A percentile compares a stretch with the other conserved stretches of the same genome.
Conservation (phyloP, 1,140 invertebrate genomes). For the Meloidogyne hapla region DNA sequence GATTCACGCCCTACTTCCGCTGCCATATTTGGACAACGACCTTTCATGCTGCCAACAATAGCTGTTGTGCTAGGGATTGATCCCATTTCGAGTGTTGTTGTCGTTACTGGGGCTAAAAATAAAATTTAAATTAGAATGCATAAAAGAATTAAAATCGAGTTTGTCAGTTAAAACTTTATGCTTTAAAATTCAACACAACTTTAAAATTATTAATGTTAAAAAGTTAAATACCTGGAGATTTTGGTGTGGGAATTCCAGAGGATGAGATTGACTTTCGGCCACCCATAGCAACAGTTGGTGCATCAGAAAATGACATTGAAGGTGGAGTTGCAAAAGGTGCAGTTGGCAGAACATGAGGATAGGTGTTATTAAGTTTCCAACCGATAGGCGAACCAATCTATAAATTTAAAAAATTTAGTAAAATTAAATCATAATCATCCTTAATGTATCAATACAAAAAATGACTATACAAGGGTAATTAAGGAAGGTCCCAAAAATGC, state of each 20-base stretch:
- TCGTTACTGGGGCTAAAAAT: neutral
- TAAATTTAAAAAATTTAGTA: no score
- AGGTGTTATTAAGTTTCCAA: neutral
- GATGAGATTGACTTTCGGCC: slow-evolving; percentile 4
- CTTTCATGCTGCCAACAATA: slow-evolving; percentile 21
- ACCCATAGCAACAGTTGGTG: slow-evolving; percentile 21
- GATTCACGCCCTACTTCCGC: slow-evolving; percentile 19
- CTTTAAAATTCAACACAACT: no score
- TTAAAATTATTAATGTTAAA: neutral
- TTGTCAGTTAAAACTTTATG: no score
- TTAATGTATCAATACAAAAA: no score
- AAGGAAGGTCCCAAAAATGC: neutral
- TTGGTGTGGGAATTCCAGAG: slow-evolving; percentile 20
- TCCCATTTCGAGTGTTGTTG: slow-evolving; percentile 20
- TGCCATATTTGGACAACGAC: slow-evolving; percentile 19
- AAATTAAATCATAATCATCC: slow-evolving; percentile 11
- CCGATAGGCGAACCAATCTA: neutral
- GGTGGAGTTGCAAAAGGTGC: slow-evolving; percentile 24
- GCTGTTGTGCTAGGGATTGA: slow-evolving; percentile 18
- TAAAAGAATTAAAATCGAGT: no score
- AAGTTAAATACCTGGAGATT: neutral
- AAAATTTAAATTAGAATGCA: no score
- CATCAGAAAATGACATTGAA: slow-evolving; percentile 14
- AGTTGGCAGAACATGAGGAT: slow-evolving; percentile 6
- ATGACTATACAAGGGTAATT: neutral